These are phyloP conservation scores for Australoheros facetus DNA, from an alignment of 2,797 vertebrate species.

Conservation along the genomic window DNA sequence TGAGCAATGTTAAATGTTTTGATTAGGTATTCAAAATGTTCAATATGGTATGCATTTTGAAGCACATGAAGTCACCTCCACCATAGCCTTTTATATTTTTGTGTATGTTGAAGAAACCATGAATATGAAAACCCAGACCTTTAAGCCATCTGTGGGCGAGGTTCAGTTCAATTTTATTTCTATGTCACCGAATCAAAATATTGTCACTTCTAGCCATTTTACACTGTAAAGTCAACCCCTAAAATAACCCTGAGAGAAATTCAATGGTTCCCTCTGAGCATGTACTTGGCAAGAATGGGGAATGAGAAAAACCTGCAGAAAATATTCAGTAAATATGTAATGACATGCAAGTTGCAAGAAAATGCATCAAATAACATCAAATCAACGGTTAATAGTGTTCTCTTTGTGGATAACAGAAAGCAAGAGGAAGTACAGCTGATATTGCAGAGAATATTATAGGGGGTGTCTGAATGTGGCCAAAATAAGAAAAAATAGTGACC, in stretches of 20 bases:
- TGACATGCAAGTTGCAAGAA: no score
- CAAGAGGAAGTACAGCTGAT: not conserved
- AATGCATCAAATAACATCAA: not conserved
- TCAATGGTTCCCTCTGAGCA: no score
- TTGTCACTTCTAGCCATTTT: not conserved
- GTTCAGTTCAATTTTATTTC: not conserved
- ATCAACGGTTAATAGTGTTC: constrained; percentile 39
- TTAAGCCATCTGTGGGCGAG: not conserved
- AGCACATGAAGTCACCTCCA: not conserved
- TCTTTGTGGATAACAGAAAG: constrained; percentile 30
- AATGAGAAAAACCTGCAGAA: no score
- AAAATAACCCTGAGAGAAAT: no score
- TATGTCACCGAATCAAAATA: not conserved
- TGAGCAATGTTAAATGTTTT: not conserved
- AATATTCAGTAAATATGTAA: no score
- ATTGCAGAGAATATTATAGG: constrained; percentile 9
- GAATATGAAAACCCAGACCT: not conserved
- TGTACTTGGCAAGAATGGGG: no score
- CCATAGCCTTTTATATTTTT: not conserved
- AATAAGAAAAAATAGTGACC: constrained; percentile 5
- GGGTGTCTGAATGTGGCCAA: constrained; percentile 27
- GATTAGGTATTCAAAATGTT: not conserved
- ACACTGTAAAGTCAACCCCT: not conserved
- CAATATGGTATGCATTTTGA: not conserved
- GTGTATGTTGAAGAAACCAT: not conserved